Evolutionary conservation across 64 coral and sea anemone species (phyloP).

Genomic region (Orbicella faveolata): DNA sequence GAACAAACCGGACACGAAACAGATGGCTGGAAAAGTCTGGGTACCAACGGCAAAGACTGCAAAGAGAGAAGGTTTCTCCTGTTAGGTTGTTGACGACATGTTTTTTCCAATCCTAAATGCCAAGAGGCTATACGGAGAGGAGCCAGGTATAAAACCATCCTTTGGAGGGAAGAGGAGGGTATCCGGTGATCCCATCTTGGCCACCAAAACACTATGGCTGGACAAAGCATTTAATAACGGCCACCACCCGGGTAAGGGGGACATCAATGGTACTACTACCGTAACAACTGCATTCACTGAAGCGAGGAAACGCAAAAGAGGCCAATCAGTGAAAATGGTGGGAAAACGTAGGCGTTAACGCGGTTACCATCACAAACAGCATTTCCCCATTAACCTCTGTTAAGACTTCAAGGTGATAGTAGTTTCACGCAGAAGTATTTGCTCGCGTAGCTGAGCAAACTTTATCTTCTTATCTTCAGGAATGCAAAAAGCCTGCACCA

Average conservation of each 20-base stretch:
- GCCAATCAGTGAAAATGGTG: slow-evolving; percentile 19
- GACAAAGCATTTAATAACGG: no score
- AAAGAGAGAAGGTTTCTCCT: no score
- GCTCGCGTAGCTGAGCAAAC: slow-evolving; percentile 27
- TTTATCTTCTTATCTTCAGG: not conserved
- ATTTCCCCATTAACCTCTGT: slow-evolving; percentile 39
- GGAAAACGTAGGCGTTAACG: slow-evolving; percentile 49
- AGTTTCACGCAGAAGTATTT: not conserved
- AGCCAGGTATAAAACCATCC: no score
- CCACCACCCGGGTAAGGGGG: no score
- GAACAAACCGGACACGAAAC: slow-evolving; percentile 9
- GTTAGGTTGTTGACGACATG: no score
- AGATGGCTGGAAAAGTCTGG: slow-evolving; percentile 4
- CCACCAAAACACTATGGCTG: no score
- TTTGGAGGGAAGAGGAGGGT: no score
- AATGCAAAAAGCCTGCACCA: slow-evolving; percentile 1
- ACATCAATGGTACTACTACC: no score
- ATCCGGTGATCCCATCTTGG: no score
- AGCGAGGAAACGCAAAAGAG: slow-evolving; percentile 16
- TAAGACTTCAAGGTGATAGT: slow-evolving; percentile 17
- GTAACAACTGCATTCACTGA: not conserved
- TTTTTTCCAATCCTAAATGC: no score
- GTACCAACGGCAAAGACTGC: no score
- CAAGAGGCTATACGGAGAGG: no score
- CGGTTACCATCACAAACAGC: not conserved